Evolutionary conservation across 92 coral and sea anemone species (phyloP).

Genomic region (Porites cylindrica): DNA sequence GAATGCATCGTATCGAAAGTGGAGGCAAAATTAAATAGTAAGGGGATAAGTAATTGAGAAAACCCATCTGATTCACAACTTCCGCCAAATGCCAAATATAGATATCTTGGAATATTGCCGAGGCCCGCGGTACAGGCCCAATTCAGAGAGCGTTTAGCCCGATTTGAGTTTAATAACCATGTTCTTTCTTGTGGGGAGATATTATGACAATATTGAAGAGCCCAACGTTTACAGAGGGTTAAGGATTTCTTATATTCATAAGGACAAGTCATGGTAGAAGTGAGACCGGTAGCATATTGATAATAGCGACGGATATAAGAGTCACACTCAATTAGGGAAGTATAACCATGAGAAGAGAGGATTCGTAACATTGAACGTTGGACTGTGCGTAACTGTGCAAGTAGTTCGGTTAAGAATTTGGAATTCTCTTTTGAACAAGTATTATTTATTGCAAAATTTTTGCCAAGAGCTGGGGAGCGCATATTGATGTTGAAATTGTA

Average conservation of each 20-base stretch:
- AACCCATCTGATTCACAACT: neutral
- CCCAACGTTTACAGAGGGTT: neutral
- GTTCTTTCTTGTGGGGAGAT: neutral
- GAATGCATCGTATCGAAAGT: neutral
- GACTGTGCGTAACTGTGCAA: neutral
- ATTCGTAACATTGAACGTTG: neutral
- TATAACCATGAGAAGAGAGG: conserved; percentile 6
- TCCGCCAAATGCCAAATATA: neutral
- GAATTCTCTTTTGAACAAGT: neutral
- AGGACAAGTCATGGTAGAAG: neutral
- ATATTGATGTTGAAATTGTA: neutral
- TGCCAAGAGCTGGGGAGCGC: conserved; percentile 1
- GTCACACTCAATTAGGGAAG: conserved; percentile 29
- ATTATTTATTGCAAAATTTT: conserved; percentile 2
- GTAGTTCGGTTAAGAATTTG: neutral
- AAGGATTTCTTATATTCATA: neutral
- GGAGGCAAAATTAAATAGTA: too few relatives aligned
- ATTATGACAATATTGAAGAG: neutral
- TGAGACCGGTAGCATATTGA: neutral
- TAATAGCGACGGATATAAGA: neutral
- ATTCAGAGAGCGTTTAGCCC: neutral
- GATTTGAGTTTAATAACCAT: neutral
- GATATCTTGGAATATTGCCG: neutral
- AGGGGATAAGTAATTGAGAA: neutral
- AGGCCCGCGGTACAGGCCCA: neutral